These are phyloP conservation scores for Penaeus japonicus DNA, from an alignment of 1,140 invertebrate species.

Conservation along the genomic window DNA sequence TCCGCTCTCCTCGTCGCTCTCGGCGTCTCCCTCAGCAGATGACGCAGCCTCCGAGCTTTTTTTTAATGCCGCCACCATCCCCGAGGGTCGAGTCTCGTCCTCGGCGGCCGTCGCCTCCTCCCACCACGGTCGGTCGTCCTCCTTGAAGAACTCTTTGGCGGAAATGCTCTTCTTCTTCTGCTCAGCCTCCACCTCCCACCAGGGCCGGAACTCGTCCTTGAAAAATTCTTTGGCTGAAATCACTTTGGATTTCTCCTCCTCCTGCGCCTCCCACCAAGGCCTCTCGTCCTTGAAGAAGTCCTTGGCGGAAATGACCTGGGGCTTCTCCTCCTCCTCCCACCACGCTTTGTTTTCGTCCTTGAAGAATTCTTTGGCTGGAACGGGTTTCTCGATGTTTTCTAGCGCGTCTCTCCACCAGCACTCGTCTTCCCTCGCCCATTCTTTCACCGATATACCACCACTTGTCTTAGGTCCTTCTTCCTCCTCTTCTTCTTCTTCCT, in stretches of 20 bases:
- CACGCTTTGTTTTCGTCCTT: constrained; percentile 9
- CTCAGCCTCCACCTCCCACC: constrained; percentile 26
- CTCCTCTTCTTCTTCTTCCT: neutral
- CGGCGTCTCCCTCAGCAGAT: neutral
- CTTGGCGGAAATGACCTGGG: constrained; percentile 13
- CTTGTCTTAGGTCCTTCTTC: neutral
- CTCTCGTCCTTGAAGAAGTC: constrained; percentile 36
- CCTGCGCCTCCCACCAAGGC: neutral
- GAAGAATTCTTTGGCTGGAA: constrained; percentile 39
- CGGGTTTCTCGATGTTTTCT: constrained; percentile 15
- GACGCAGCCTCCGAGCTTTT: constrained; percentile 22
- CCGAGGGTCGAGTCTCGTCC: too few species aligned
- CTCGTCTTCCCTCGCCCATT: constrained; percentile 24
- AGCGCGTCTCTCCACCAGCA: constrained; percentile 37
- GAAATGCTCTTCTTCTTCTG: neutral
- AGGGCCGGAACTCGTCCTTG: constrained; percentile 19
- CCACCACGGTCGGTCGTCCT: constrained; percentile 24
- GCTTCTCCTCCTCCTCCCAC: neutral
- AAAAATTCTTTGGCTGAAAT: constrained; percentile 25
- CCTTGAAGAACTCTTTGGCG: neutral
- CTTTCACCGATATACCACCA: neutral
- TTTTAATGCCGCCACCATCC: neutral
- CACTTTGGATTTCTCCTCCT: neutral
- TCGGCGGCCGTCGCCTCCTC: neutral
- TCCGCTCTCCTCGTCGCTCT: neutral